Conservation (phyloP, 1,140 invertebrate genomes). For the Apis laboriosa region DNA sequence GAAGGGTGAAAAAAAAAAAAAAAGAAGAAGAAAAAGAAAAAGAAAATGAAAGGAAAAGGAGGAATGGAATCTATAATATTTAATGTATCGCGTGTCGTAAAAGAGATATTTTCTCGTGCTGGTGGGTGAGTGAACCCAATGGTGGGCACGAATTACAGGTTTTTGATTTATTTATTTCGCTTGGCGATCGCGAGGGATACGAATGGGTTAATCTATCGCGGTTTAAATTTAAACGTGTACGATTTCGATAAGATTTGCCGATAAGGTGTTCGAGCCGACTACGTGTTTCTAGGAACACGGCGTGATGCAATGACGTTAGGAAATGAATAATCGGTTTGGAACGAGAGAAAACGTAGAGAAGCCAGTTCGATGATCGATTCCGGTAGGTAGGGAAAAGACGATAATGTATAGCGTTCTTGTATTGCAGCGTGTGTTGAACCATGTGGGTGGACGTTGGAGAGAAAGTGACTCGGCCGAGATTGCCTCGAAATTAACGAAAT, state of each 20-base stretch:
- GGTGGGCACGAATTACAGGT: not conserved
- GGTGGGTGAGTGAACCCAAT: no score
- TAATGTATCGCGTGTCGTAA: not conserved
- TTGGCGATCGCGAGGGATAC: not conserved
- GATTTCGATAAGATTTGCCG: conserved; percentile 28
- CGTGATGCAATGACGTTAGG: conserved; percentile 2
- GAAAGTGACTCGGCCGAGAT: conserved; percentile 48
- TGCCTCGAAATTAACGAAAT: conserved; percentile 28
- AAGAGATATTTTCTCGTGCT: not conserved
- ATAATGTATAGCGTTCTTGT: no score
- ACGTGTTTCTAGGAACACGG: conserved; percentile 14
- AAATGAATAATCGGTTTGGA: conserved; percentile 32
- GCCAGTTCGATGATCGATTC: conserved; percentile 27
- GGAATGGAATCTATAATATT: not conserved
- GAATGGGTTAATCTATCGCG: conserved; percentile 7
- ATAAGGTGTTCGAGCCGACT: conserved; percentile 13
- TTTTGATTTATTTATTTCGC: conserved; percentile 22
- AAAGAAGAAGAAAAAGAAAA: no score
- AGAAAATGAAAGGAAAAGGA: no score
- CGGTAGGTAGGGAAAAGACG: not conserved
- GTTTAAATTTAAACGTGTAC: conserved; percentile 9
- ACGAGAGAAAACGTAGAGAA: not conserved
- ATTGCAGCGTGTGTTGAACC: not conserved
- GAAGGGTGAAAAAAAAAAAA: not conserved
- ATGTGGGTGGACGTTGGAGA: not conserved